Base-by-base conservation (phyloP, 2,113 vertebrate species). In the Sisor rabdophorus region DNA sequence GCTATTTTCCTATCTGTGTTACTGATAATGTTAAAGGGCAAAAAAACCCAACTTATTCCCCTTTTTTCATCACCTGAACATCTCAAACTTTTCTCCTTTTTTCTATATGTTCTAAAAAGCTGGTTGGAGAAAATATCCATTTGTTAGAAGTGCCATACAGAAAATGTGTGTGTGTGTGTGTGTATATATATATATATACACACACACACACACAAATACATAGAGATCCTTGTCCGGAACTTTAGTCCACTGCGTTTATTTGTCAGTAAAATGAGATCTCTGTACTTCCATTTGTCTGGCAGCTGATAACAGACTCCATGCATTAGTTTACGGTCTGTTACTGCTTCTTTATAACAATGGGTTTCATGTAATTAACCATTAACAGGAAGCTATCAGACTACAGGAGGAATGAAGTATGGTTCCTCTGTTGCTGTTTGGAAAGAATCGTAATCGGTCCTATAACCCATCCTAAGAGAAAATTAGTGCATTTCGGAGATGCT, bases 181-280 rank as follows among this genome's bases (percentile, higher is more conserved):
- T n/a, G n/a, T n/a, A 36, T 7, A 36, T 7, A 36, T 3, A 36
- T 7, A 36, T 7, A 36, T 7, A 36, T 36, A 36, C 32, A 36
- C 32, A 36, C 3, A 36, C 32, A 36, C 32, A 36, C 32, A 36
- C 32, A 36, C 32, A 44, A 9, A 44, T 6, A 44, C 40, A 44
- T 9, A 26, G 17, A 69, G 22, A 6, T n/a, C 47, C 20, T 52
- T 63, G 30, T 28, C n/a, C 59, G 48, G 44, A 32, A 53, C 30
- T 54, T 6, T 1, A 61, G 20, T 64, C 28, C 8, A 26, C 7
- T n/a, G 8, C 24, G 15, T 22, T 79, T 56, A 84, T 86, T 83
- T 86, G 79, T 74, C 70, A 81, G 78, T 74, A 11, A 86, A 86
- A 86, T 84, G 1, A 83, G 77, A 40, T 71, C 32, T 73, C 63